Evolutionary conservation across 1,140 invertebrate species (phyloP), one percentile per base, ranked within the genome.

Genomic region (Araneus ventricosus): DNA sequence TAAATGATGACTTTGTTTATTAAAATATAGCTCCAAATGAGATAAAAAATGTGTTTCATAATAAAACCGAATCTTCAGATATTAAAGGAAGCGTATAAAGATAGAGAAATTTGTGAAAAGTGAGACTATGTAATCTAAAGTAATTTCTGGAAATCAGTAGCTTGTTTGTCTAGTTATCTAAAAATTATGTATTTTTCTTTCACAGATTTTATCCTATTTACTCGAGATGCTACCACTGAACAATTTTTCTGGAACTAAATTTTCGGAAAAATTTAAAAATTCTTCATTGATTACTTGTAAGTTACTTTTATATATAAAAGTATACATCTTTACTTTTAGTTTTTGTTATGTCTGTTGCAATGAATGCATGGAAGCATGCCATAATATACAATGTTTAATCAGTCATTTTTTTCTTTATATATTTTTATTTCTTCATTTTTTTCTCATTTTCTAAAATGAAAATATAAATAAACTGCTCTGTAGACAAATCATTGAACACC

Each of bases 171-270:
- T n/a, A 67, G 14, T 67, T 27, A 30, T 67, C 27, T n/a, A 67
- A 27, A 67, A 27, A 67, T 30, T 67, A n/a, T 67, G 63, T 75
- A 22, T 34, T 75, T 75, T 75, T 75, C 30, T 75, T 75, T 75
- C 70, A 34, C 70, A 75, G 70, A 75, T 75, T 37, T 37, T 37
- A 37, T 37, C 70, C 30, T 52, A 27, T 22, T 84, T 84, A 52
- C 45, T 52, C 20, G 82, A 84, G 45, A 84, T 84, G 82, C n/a
- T 45, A 22, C 79, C 4, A 37, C 34, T 52, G 41, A 27, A 84
- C 41, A 84, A 20, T 84, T 84, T 84, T 57, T 84, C 27, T 84
- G 82, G 82, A 41, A 45, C 7, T 52, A 45, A 27, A 84, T 30
- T 52, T 84, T 57, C 39, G 52, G 82, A 52, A 84, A 52, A 52